These are phyloP conservation scores for Plusia festucae DNA, from an alignment of 2,888 invertebrate genomes.

Conservation along the genomic window DNA sequence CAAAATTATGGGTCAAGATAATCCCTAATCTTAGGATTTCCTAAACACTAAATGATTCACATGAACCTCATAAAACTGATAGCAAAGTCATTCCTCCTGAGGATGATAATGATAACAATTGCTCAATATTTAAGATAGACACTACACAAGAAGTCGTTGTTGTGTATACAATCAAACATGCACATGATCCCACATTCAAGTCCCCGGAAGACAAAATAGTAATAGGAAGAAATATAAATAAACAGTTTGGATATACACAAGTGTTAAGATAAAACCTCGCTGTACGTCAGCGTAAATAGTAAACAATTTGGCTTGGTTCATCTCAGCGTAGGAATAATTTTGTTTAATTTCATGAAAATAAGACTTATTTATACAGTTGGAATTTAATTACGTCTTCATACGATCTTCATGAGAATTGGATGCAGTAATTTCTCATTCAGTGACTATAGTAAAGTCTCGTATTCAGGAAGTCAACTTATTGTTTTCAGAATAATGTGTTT, in stretches of 20 bases:
- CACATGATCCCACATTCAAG: neutral
- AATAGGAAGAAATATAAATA: slow-evolving; percentile 1
- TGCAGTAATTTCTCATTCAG: neutral
- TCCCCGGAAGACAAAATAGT: neutral
- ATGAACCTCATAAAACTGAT: neutral
- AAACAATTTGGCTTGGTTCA: slow-evolving; percentile 4
- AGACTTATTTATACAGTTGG: slow-evolving; percentile 1
- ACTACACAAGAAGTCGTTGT: neutral
- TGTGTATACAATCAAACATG: slow-evolving; percentile 1
- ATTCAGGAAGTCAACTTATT: slow-evolving; percentile 2
- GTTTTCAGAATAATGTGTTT: neutral
- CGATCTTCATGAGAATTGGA: slow-evolving; percentile 1
- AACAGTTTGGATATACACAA: neutral
- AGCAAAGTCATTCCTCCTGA: neutral
- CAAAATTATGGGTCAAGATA: neutral
- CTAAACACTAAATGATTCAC: neutral
- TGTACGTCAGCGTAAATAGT: neutral
- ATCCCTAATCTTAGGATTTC: slow-evolving; percentile 5
- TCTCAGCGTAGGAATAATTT: neutral
- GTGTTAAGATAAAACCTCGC: slow-evolving; percentile 1
- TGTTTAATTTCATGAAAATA: neutral
- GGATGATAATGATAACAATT: neutral
- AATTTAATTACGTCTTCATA: neutral
- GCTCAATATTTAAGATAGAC: too few species aligned
- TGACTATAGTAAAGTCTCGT: neutral